A percentile compares a stretch with the other conserved stretches of the same genome.
phyloP scores from a whole-genome alignment of 2,888 invertebrate species.

The Drosophila fulvimacula region DNA sequence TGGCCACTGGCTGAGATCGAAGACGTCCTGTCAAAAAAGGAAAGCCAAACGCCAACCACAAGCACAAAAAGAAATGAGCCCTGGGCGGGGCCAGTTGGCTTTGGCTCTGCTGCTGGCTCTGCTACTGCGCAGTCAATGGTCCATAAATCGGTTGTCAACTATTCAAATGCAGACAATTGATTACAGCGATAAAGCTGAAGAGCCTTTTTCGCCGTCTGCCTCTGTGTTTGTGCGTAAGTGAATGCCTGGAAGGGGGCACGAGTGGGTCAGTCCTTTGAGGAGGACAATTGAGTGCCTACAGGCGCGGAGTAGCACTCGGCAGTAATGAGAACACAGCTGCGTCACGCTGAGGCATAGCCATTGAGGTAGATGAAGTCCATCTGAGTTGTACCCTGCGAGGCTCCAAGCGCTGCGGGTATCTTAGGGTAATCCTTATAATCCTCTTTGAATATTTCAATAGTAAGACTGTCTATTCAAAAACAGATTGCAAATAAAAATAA shows the following conservation, averaged over 20 bases:
- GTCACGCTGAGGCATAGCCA: slow-evolving; percentile 45
- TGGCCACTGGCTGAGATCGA: slow-evolving; percentile 44
- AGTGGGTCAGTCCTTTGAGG: not conserved
- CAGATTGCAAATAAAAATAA: too few species aligned
- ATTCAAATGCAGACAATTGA: slow-evolving; percentile 80
- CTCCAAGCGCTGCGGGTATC: not conserved
- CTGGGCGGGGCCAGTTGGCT: slow-evolving; percentile 45
- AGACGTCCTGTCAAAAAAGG: slow-evolving; percentile 23
- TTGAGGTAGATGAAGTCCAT: slow-evolving; percentile 26
- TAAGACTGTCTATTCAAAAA: too few species aligned
- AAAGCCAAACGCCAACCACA: slow-evolving; percentile 54
- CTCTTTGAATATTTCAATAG: not conserved
- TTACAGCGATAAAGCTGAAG: slow-evolving; percentile 79
- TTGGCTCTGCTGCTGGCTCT: slow-evolving; percentile 23
- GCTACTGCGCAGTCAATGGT: slow-evolving; percentile 74
- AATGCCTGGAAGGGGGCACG: slow-evolving; percentile 5
- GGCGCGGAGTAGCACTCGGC: slow-evolving; percentile 32
- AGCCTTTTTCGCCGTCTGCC: slow-evolving; percentile 58
- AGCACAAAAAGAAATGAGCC: slow-evolving; percentile 71
- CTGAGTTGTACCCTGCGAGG: not conserved
- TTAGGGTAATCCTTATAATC: not conserved
- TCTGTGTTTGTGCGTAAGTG: slow-evolving; percentile 29
- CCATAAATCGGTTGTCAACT: slow-evolving; percentile 82
- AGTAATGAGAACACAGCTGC: slow-evolving; percentile 74
- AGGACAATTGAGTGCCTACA: slow-evolving; percentile 17